phyloP scores from a whole-genome alignment of 2,113 vertebrate species.

The Ramphastos sulfuratus region DNA sequence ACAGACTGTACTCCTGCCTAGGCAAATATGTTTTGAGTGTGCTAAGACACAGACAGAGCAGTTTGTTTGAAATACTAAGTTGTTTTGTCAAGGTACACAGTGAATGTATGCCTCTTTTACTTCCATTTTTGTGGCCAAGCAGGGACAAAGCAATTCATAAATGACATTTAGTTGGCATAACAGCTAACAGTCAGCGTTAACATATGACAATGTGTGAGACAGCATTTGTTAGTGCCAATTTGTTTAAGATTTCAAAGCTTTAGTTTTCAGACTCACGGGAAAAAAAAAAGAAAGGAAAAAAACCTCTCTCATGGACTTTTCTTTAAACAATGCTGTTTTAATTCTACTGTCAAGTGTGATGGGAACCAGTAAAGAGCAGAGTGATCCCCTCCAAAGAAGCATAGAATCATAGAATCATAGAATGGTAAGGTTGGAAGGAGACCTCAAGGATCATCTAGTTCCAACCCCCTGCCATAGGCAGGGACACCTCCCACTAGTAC shows the following conservation, averaged over 20 bases:
- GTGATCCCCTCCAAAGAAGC: background rate
- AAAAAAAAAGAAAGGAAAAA: background rate
- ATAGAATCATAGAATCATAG: too few relatives aligned
- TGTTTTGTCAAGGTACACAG: background rate
- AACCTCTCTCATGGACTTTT: background rate
- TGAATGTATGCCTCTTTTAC: background rate
- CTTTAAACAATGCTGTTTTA: background rate
- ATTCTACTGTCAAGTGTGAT: background rate
- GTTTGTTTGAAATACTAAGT: background rate
- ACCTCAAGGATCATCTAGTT: too few relatives aligned
- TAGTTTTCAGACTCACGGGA: background rate
- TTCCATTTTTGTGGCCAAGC: background rate
- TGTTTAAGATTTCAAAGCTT: background rate
- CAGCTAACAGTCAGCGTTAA: background rate
- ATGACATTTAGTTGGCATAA: background rate
- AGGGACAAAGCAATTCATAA: background rate
- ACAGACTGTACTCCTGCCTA: background rate
- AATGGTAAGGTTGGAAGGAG: too few relatives aligned
- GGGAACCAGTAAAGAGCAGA: background rate
- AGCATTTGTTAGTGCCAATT: background rate
- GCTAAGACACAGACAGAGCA: background rate
- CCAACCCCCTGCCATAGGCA: too few relatives aligned
- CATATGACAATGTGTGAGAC: background rate
- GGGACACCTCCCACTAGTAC: too few relatives aligned
- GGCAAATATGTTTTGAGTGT: background rate